These are phyloP conservation scores for Notodonta ziczac DNA, from an alignment of 2,888 invertebrate species.

Conservation along the genomic window DNA sequence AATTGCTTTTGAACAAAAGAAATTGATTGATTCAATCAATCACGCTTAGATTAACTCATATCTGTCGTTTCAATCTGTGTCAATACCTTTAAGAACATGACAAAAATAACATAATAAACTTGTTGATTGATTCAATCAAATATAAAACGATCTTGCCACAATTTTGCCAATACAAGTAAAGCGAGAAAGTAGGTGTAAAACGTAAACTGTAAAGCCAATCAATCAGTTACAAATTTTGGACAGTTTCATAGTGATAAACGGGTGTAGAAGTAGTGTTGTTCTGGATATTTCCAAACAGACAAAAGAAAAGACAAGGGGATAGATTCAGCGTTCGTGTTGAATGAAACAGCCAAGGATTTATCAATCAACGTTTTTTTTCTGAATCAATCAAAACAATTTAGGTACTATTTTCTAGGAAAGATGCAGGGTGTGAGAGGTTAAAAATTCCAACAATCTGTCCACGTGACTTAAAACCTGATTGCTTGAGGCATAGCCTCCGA, in stretches of 20 bases:
- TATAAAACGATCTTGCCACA: neutral
- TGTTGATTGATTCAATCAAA: neutral
- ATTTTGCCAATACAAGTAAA: neutral
- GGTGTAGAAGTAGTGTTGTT: neutral
- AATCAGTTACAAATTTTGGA: neutral
- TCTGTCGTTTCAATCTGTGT: neutral
- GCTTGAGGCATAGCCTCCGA: neutral
- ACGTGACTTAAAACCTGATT: slow-evolving; percentile 28
- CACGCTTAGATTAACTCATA: slow-evolving; percentile 20
- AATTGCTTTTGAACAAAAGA: neutral
- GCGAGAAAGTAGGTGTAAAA: neutral
- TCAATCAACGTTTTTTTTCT: neutral
- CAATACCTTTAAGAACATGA: neutral
- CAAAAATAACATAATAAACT: neutral
- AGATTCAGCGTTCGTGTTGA: neutral
- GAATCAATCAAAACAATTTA: slow-evolving; percentile 14
- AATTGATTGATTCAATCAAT: slow-evolving; percentile 3
- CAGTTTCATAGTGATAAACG: neutral
- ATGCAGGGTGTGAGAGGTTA: slow-evolving; percentile 9
- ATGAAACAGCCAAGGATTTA: slow-evolving; percentile 15
- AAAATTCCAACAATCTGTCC: slow-evolving; percentile 21
- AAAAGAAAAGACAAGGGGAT: slow-evolving; percentile 13
- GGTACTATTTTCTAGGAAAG: slow-evolving; percentile 2
- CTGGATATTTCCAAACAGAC: neutral
- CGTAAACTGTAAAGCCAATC: neutral